Conservation (phyloP, 2,888 invertebrate species). For the Chironomus tentans region DNA sequence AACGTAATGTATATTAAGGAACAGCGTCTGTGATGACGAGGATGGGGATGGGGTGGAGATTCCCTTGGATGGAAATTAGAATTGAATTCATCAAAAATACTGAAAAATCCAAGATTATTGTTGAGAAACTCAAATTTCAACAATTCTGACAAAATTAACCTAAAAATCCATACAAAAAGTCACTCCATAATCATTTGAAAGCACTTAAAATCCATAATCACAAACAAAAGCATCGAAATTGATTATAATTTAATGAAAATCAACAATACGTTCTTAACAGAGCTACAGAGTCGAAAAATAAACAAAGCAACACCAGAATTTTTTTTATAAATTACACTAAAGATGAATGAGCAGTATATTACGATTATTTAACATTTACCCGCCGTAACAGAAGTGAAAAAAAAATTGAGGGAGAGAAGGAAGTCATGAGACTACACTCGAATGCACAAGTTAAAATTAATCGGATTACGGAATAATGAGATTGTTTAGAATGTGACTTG, state of each 20-base stretch:
- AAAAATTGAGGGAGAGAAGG: background rate
- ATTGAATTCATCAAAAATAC: background rate
- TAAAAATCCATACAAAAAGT: no score
- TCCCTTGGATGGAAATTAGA: no score
- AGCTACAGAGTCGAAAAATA: background rate
- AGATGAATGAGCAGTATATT: conserved; percentile 22
- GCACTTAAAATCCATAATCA: background rate
- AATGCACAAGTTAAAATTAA: conserved; percentile 27
- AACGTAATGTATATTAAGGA: background rate
- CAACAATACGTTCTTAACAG: background rate
- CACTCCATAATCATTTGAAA: background rate
- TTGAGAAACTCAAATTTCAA: no score
- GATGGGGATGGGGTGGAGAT: no score
- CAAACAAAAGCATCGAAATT: background rate
- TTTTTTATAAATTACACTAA: background rate
- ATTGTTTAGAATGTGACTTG: conserved; percentile 20
- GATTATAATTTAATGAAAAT: conserved; percentile 24
- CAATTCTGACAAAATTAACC: background rate
- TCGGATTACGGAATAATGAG: conserved; percentile 27
- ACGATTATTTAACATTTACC: background rate
- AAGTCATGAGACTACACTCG: background rate
- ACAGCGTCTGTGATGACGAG: no score
- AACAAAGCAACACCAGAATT: background rate
- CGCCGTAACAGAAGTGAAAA: background rate
- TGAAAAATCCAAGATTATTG: no score